Evolutionary conservation across 2,888 invertebrate genomes (phyloP), one percentile per base, ranked within the genome.

Genomic region (Philereme transversata): DNA sequence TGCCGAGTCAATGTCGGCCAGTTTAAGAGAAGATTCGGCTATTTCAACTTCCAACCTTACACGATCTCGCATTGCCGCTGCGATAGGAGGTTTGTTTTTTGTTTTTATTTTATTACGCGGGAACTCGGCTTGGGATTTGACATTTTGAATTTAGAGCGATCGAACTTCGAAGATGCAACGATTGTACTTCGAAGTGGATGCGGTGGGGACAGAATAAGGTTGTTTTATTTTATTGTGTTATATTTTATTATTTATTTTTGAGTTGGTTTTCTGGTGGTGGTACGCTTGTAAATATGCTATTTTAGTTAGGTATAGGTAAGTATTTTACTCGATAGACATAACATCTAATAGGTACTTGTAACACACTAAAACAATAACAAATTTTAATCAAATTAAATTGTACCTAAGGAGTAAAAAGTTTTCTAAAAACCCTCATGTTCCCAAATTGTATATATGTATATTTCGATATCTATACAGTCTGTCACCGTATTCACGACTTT

Each of bases 41-140:
- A 94, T 75, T 94, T 95, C 93, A 96, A 97, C 93, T 93, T 89
- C 81, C 90, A 94, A 68, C 95, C 95, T 68, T 95, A 94, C 86
- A 96, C 96, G 41, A 88, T 96, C 68, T 95, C 95, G 78, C 95
- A 96, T 82, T 97, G 96, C 87, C 92, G 93, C 70, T 97, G 96
- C 83, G 96, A 97, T 87, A 93, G 94, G 89, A 96, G 95, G 96
- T 96, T 93, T 86, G 93, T 86, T 80, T 69, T 69, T 71, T 74
- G 78, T 81, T 74, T 76, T 67, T 75, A 73, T 78, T 73, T 76
- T 57, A 46, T 56, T 59, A 10, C 33, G 33, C 45, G 22, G 41
- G 50, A 22, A 11, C 35, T 53, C 8, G 4, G 49, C 35, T 53
- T 59, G 36, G 49, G 49, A 22, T 4, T 47, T 36, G 36, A 36